phyloP scores from a whole-genome alignment of 2,888 invertebrate species.

The Euclidia mi region DNA sequence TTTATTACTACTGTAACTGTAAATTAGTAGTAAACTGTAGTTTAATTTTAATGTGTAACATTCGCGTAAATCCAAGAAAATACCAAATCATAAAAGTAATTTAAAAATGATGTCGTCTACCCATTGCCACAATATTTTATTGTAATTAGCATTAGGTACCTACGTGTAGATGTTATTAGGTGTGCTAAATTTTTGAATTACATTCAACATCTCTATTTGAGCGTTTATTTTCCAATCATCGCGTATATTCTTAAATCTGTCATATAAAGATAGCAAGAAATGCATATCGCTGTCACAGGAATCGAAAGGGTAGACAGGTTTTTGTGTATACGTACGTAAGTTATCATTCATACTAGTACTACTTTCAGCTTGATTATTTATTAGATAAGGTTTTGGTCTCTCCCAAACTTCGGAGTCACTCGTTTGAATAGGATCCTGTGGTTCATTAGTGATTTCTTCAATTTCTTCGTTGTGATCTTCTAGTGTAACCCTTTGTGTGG shows the following conservation, averaged over 20 bases:
- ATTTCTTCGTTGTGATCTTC: too few relatives aligned
- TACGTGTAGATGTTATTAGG: constrained; percentile 23
- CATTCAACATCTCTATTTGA: constrained; percentile 44
- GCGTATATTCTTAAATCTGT: constrained; percentile 40
- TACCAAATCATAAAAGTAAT: too few relatives aligned
- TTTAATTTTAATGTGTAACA: too few relatives aligned
- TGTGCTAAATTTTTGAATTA: constrained; percentile 39
- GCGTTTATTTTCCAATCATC: constrained; percentile 48
- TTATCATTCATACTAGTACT: neutral
- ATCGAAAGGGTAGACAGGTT: constrained; percentile 47
- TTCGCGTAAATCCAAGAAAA: too few relatives aligned
- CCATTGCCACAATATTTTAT: constrained; percentile 43
- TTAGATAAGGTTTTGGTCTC: too few relatives aligned
- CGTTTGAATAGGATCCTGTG: too few relatives aligned
- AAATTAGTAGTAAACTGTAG: too few relatives aligned
- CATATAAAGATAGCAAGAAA: constrained; percentile 51
- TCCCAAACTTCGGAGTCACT: too few relatives aligned
- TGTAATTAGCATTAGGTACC: constrained; percentile 35
- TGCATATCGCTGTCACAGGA: constrained; percentile 47
- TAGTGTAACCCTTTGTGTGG: too few relatives aligned
- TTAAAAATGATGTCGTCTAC: constrained; percentile 42
- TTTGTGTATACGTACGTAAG: constrained; percentile 28
- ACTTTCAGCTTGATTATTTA: too few relatives aligned
- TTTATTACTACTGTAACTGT: too few relatives aligned
- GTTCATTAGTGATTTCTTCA: too few relatives aligned